phyloP scores from a whole-genome alignment of 2,888 invertebrate genomes.

The Sarcophaga carnaria region DNA sequence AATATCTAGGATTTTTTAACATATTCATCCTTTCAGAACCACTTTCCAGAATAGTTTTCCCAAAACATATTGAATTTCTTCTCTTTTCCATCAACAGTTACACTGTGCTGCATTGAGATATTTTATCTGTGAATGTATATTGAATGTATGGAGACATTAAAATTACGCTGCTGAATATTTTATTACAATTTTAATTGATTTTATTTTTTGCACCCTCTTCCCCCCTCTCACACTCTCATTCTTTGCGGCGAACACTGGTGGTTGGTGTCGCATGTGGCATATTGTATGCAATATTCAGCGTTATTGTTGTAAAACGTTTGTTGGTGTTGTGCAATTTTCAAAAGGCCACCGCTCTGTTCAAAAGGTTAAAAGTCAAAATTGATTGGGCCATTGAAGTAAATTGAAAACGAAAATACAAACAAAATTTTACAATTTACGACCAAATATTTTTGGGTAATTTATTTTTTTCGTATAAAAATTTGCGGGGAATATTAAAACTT shows the following conservation, averaged over 20 bases:
- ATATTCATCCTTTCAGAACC: too few species aligned
- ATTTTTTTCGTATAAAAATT: too few species aligned
- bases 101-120: neutral
- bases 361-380: conserved; percentile 48
- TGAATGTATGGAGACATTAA: conserved; percentile 37
- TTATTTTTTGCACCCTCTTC: neutral
- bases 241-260: neutral
- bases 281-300: neutral
- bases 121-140: conserved; percentile 17
- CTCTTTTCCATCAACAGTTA: neutral
- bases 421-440: neutral
- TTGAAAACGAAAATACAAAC: conserved; percentile 36
- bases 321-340: neutral
- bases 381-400: conserved; percentile 46
- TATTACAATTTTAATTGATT: conserved; percentile 62
- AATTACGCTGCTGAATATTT: conserved; percentile 55
- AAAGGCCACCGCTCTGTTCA: neutral
- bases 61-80: neutral
- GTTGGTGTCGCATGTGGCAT: neutral
- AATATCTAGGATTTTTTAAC: too few species aligned
- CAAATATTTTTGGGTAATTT: neutral
- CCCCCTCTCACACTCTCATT: neutral
- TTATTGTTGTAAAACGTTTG: neutral
- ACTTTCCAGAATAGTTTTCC: too few species aligned
- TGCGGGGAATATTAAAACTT: too few species aligned